phyloP scores from a whole-genome alignment of 2,888 invertebrate genomes.

The Limnephilus marmoratus region DNA sequence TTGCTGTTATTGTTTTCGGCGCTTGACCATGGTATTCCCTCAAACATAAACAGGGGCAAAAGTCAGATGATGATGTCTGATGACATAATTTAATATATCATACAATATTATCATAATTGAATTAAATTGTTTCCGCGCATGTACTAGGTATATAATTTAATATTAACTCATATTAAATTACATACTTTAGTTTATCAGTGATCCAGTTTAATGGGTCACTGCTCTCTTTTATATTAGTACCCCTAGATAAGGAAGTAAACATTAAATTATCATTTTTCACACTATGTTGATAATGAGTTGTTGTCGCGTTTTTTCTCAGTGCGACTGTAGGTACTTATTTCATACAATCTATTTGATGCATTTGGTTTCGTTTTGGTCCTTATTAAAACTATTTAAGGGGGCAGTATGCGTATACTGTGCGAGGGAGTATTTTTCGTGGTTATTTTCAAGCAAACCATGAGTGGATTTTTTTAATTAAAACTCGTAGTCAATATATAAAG shows the following conservation, averaged over 20 bases:
- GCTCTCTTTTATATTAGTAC: background rate
- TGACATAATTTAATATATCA: background rate
- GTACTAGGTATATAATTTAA: background rate
- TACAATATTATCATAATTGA: background rate
- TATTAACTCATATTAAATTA: background rate
- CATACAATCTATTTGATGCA: background rate
- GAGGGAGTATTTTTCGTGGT: too few species aligned
- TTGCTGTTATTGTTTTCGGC: background rate
- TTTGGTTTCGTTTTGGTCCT: too few species aligned
- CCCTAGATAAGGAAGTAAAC: slow-evolving; percentile 15
- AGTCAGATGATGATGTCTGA: background rate
- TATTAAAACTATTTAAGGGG: too few species aligned
- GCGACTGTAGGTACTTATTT: background rate
- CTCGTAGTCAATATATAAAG: too few species aligned
- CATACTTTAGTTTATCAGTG: background rate
- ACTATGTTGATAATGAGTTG: background rate
- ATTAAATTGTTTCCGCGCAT: background rate
- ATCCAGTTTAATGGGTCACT: background rate
- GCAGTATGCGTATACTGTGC: too few species aligned
- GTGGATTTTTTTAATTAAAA: too few species aligned
- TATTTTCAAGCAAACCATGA: too few species aligned
- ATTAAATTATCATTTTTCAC: background rate
- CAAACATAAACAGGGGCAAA: background rate
- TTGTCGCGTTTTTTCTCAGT: background rate
- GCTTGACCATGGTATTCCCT: background rate